Conservation (phyloP, 1,140 invertebrate genomes). For the Laupala kohalensis region DNA sequence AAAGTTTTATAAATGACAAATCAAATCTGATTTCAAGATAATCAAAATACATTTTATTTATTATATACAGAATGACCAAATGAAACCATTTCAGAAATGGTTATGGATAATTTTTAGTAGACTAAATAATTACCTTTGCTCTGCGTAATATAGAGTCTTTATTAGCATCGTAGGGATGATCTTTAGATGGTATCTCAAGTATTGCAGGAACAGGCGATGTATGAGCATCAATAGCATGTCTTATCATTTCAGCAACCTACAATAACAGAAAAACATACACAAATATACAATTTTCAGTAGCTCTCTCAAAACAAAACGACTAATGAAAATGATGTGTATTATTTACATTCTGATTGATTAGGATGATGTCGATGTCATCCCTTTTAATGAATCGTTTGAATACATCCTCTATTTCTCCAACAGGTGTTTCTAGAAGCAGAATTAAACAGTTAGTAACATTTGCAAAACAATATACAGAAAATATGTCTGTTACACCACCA, state of each 20-base stretch:
- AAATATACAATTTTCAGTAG: not conserved
- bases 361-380: conserved; percentile 97
- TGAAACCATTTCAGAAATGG: too few relatives aligned
- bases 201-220: conserved; percentile 87
- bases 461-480: too few relatives aligned
- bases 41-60: too few relatives aligned
- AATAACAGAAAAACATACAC: conserved; percentile 3
- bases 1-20: too few relatives aligned
- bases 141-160: conserved; percentile 95
- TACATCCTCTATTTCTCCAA: conserved; percentile 93
- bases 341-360: conserved; percentile 93
- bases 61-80: too few relatives aligned
- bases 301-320: not conserved
- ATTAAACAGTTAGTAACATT: too few relatives aligned
- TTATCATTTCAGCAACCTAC: conserved; percentile 90
- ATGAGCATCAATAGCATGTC: conserved; percentile 91
- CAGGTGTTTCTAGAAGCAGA: conserved; percentile 67
- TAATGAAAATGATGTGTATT: not conserved
- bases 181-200: conserved; percentile 97
- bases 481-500: too few relatives aligned
- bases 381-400: conserved; percentile 91
- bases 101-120: too few relatives aligned
- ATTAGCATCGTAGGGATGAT: conserved; percentile 95
- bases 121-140: conserved; percentile 78
- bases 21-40: too few relatives aligned